Percentiles rank a stretch among this genome's conserved stretches.
Evolutionary conservation across 2,888 invertebrate species (phyloP).

Genomic region (Apomyelois bistriatella): DNA sequence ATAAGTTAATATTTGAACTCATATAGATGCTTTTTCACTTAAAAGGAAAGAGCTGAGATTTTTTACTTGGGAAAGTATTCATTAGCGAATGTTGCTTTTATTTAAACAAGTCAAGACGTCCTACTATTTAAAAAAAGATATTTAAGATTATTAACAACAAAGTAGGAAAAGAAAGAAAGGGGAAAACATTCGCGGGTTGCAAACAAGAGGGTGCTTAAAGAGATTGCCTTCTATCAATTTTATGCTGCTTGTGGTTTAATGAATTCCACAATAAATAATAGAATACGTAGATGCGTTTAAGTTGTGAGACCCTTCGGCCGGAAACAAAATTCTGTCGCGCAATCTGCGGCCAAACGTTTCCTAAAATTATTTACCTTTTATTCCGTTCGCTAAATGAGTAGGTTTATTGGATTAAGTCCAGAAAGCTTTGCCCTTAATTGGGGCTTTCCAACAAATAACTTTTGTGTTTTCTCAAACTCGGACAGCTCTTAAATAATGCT

Average conservation of each 20-base stretch:
- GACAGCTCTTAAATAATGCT: slow-evolving; percentile 71
- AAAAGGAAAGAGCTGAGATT: too few species aligned
- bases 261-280: slow-evolving; percentile 35
- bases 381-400: slow-evolving; percentile 75
- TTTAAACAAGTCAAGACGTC: too few species aligned
- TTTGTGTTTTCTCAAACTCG: slow-evolving; percentile 76
- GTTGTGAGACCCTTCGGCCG: slow-evolving; percentile 34
- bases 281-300: slow-evolving; percentile 27
- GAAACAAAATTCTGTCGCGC: slow-evolving; percentile 48
- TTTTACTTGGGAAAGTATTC: too few species aligned
- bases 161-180: too few species aligned
- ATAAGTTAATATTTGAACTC: too few species aligned
- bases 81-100: too few species aligned
- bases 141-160: too few species aligned
- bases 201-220: background rate
- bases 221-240: background rate
- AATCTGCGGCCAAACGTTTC: slow-evolving; percentile 42
- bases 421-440: slow-evolving; percentile 77
- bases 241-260: slow-evolving; percentile 33
- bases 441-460: slow-evolving; percentile 76
- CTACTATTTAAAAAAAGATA: too few species aligned
- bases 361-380: slow-evolving; percentile 76
- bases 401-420: slow-evolving; percentile 78
- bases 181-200: too few species aligned
- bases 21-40: too few species aligned